phyloP scores from a whole-genome alignment of 2,113 vertebrate genomes.

The Gadus chalcogrammus region DNA sequence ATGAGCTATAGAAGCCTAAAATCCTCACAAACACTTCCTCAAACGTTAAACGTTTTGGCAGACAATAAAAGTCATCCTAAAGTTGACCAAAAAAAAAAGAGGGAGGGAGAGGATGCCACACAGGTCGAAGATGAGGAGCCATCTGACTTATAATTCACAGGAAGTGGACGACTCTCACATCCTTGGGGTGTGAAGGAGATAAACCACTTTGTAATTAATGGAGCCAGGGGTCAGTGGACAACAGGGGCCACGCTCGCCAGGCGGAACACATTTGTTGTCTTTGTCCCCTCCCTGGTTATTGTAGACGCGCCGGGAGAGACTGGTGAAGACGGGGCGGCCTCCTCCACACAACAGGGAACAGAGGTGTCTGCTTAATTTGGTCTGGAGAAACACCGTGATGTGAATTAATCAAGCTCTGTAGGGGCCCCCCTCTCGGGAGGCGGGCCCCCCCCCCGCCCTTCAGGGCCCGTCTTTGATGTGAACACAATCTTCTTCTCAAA shows the following conservation, averaged over 20 bases:
- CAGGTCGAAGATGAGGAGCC: too few species aligned
- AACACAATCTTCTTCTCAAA: constrained; percentile 42
- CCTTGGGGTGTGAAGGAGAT: constrained; percentile 33
- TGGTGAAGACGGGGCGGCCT: not conserved
- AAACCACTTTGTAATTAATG: constrained; percentile 49
- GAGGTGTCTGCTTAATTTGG: constrained; percentile 32
- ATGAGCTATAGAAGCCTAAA: constrained; percentile 23
- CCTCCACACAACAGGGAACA: constrained; percentile 25
- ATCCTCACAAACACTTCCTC: not conserved
- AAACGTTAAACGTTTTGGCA: constrained; percentile 3
- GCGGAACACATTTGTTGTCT: constrained; percentile 15
- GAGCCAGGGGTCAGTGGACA: constrained; percentile 44
- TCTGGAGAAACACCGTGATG: constrained; percentile 30
- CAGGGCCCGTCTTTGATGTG: constrained; percentile 50
- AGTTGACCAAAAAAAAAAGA: not conserved
- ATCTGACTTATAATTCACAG: too few species aligned
- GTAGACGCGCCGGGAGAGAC: constrained; percentile 11
- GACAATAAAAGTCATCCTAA: too few species aligned
- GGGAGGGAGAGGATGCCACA: not conserved
- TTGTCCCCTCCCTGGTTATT: constrained; percentile 25
- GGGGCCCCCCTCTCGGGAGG: constrained; percentile 5
- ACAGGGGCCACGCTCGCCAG: constrained; percentile 15
- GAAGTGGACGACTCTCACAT: too few species aligned
- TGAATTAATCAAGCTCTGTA: constrained; percentile 35
- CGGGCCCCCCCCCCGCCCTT: constrained; percentile 11